Percentiles rank a stretch among this genome's conserved stretches.
phyloP scores from a whole-genome alignment of 2,113 vertebrate species.

The Tragelaphus buxtoni region DNA sequence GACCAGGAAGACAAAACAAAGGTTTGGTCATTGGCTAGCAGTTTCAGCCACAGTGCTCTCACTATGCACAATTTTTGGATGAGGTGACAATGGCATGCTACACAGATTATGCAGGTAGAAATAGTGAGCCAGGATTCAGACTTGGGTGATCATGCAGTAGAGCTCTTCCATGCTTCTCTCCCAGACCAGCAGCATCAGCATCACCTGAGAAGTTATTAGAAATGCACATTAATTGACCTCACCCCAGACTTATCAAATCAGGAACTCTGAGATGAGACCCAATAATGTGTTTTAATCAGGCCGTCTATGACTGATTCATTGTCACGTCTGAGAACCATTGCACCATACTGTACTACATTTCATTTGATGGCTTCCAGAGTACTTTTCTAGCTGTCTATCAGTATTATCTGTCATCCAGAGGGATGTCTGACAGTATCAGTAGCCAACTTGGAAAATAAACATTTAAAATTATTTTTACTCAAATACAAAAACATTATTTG shows the following conservation, averaged over 20 bases:
- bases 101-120: neutral
- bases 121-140: neutral
- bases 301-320: neutral
- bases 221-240: neutral
- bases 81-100: neutral
- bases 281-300: conserved; percentile 23
- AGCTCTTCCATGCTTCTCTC: neutral
- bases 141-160: neutral
- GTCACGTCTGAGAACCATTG: neutral
- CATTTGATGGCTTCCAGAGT: neutral
- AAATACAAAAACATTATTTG: conserved; percentile 27
- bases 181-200: neutral
- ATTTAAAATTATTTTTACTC: conserved; percentile 34
- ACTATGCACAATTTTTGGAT: neutral
- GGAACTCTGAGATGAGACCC: neutral
- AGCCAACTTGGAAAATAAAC: conserved; percentile 13
- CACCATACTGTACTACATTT: neutral
- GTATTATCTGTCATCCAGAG: neutral
- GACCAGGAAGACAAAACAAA: neutral
- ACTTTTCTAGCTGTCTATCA: neutral
- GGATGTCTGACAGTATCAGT: neutral
- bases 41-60: neutral
- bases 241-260: neutral
- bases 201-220: neutral
- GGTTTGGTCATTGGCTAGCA: neutral